Base-by-base conservation (phyloP, 2,797 vertebrate genomes). In the Tapera naevia region DNA sequence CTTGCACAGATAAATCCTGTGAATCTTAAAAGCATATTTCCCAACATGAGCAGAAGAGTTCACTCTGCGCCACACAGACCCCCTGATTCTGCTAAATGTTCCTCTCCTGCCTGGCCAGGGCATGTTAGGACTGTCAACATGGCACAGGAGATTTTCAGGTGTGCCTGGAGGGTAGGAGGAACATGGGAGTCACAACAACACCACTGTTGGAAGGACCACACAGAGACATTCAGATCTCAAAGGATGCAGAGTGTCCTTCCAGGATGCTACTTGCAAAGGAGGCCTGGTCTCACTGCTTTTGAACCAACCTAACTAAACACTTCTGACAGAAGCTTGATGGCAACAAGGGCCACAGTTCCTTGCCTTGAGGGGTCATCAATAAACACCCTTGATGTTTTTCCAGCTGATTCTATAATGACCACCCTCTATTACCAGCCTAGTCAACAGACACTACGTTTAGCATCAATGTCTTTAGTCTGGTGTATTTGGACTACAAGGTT, bases 241-340 rank as follows among this genome's bases (percentile, higher is more conserved):
- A 66, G 0, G 2, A 16, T 13, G n/a, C 21, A 32, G 11, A 7
- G 8, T 0, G 1, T 25, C 58, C 35, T 66, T 35, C 53, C 43
- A 75, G 25, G 12, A 27, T 30, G 65, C 43, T 27, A 35, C n/a
- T n/a, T 60, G 48, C 51, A 45, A 39, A 69, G 13, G 50, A 65
- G 41, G 66, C 25, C 45, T 33, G 33, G 11, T 43, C 60, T 84
- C n/a, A 5, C 30, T 46, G 64, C 18, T 70, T 66, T 61, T 61
- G 37, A 86, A 51, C n/a, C 61, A 32, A 51, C 7, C 32, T 80
- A 54, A 56, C n/a, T n/a, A 37, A 91, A 66, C 7, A 1, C 9
- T 65, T 78, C 17, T 17, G 8, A n/a, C 48, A 86, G 37, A 75
- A 71, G 57, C 32, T 50, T 54, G 22, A 58, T 89, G 73, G 9